phyloP scores from a whole-genome alignment of 2,797 vertebrate species.

The Pantherophis alleghaniensis region DNA sequence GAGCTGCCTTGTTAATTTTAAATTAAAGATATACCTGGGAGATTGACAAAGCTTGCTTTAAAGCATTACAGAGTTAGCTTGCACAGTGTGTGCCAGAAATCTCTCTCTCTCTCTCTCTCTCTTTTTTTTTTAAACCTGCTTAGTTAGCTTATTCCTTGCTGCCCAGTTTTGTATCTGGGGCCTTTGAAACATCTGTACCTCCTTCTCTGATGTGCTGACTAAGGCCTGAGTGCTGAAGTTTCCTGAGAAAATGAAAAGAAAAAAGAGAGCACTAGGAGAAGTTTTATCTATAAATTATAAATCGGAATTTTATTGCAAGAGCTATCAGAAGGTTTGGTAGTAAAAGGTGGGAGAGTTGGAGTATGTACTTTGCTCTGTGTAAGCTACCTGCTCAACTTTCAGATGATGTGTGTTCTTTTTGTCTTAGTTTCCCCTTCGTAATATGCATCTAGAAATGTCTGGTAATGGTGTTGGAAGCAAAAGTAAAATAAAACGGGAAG shows the following conservation, averaged over 20 bases:
- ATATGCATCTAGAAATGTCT: not conserved
- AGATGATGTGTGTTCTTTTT: not conserved
- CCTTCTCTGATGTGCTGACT: slow-evolving; percentile 29
- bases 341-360: slow-evolving; percentile 22
- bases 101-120: not conserved
- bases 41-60: slow-evolving; percentile 50
- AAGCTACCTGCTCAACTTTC: not conserved
- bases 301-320: slow-evolving; percentile 31
- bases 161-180: not conserved
- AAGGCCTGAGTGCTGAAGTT: slow-evolving; percentile 13
- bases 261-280: slow-evolving; percentile 32
- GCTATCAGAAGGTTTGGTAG: not conserved
- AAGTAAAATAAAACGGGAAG: not conserved
- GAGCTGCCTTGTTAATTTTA: slow-evolving; percentile 53
- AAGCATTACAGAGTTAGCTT: slow-evolving; percentile 44
- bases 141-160: not conserved
- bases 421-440: not conserved
- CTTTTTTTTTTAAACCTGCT: not conserved
- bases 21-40: slow-evolving; percentile 51
- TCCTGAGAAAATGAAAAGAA: slow-evolving; percentile 7
- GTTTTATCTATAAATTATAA: slow-evolving; percentile 47
- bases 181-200: slow-evolving; percentile 30
- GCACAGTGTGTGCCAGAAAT: slow-evolving; percentile 25
- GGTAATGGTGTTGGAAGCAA: not conserved
- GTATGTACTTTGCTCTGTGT: not conserved